Evolutionary conservation across 2,888 invertebrate species (phyloP).

Genomic region (Liposcelis brunnea): DNA sequence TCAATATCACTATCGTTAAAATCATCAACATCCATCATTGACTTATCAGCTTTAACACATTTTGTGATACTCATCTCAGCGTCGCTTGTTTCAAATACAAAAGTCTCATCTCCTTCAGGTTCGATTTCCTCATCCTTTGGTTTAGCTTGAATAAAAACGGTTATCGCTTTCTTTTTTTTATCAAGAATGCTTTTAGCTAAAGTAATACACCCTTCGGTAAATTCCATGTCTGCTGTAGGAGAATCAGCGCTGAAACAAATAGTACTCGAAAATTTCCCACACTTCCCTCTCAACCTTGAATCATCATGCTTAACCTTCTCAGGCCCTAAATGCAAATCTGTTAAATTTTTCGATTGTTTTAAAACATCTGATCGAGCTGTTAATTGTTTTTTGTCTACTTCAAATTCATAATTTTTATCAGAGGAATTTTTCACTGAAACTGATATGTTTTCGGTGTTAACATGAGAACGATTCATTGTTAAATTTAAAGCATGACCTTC

Average conservation of each 20-base stretch:
- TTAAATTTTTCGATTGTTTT: background rate
- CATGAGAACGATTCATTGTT: no score
- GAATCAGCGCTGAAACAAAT: no score
- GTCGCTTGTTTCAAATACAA: no score
- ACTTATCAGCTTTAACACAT: no score
- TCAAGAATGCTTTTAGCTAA: constrained; percentile 1
- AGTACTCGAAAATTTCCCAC: no score
- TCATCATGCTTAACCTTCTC: background rate
- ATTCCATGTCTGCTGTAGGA: no score
- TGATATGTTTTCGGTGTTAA: constrained; percentile 3
- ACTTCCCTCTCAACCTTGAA: background rate
- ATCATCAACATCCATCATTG: no score
- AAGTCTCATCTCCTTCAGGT: background rate
- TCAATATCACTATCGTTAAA: no score
- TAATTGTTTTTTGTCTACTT: no score
- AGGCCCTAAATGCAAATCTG: background rate
- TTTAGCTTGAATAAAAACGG: background rate
- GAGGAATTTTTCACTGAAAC: background rate
- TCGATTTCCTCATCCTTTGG: background rate
- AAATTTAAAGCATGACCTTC: no score
- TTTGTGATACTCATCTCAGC: no score
- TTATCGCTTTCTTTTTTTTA: background rate
- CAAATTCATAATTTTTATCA: background rate
- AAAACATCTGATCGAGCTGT: background rate
- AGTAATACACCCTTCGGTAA: background rate